A percentile compares a stretch with the other conserved stretches of the same genome.
phyloP scores from a whole-genome alignment of 1,140 invertebrate genomes.

The Drosophila rufa region DNA sequence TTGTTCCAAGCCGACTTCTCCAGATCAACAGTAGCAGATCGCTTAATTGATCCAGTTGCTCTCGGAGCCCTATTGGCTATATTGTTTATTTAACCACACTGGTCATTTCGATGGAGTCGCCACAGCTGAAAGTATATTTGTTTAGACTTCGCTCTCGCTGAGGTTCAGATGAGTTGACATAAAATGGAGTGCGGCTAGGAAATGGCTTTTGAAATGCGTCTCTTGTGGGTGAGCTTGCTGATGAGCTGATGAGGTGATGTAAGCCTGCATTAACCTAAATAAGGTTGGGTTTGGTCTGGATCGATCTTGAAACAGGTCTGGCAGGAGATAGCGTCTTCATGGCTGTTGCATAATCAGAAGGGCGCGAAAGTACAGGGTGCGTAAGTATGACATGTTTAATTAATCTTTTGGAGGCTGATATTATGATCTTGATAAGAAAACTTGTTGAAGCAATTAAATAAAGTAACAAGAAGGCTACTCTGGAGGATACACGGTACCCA shows the following conservation, averaged over 20 bases:
- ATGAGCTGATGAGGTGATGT: slow-evolving; percentile 9
- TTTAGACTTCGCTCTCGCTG: slow-evolving; percentile 26
- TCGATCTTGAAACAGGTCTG: slow-evolving; percentile 2
- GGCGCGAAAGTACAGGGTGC: background rate
- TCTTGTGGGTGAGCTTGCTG: slow-evolving; percentile 22
- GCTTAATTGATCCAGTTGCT: slow-evolving; percentile 60
- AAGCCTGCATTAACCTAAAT: slow-evolving; percentile 28
- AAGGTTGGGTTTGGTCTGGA: background rate
- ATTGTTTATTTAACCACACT: slow-evolving; percentile 63
- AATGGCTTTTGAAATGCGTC: slow-evolving; percentile 27
- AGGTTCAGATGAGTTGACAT: slow-evolving; percentile 51
- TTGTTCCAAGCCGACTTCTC: slow-evolving; percentile 62
- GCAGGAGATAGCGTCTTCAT: background rate
- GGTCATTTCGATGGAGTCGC: slow-evolving; percentile 71
- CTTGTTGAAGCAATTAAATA: too few species aligned
- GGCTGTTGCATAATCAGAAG: slow-evolving; percentile 7
- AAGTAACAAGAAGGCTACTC: background rate
- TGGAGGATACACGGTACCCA: too few species aligned
- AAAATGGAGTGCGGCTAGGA: slow-evolving; percentile 46
- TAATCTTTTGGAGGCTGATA: too few species aligned
- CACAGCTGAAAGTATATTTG: slow-evolving; percentile 69
- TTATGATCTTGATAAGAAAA: background rate
- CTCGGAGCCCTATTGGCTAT: slow-evolving; percentile 19
- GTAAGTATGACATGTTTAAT: background rate
- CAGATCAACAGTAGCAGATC: slow-evolving; percentile 63